Evolutionary conservation across 2,888 invertebrate genomes (phyloP).

Genomic region (Drosophila lacicola): DNA sequence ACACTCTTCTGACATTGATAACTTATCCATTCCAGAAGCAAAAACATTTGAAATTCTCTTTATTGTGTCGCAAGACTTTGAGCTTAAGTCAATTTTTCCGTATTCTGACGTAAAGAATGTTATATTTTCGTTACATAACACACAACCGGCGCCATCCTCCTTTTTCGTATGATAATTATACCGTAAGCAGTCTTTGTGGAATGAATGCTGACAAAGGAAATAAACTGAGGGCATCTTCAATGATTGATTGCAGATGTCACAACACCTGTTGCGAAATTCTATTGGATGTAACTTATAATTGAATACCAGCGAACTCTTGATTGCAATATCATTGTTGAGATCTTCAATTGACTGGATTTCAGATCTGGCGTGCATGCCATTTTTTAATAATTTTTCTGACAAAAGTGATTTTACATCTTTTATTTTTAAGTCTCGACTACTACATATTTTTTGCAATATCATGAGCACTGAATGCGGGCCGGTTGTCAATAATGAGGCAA

Average conservation of each 20-base stretch:
- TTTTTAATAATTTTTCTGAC: conserved; percentile 23
- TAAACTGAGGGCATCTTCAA: conserved; percentile 61
- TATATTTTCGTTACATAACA: conserved; percentile 26
- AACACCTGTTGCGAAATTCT: conserved; percentile 72
- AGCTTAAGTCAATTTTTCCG: neutral
- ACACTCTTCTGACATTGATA: neutral
- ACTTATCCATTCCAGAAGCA: conserved; percentile 25
- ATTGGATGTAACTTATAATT: conserved; percentile 62
- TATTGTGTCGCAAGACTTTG: conserved; percentile 20
- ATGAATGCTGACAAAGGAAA: conserved; percentile 76
- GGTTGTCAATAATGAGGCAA: conserved; percentile 8
- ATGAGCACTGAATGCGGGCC: conserved; percentile 43
- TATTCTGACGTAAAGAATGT: neutral
- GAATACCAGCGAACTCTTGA: conserved; percentile 12
- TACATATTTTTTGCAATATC: conserved; percentile 42
- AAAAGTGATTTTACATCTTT: conserved; percentile 44
- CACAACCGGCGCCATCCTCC: conserved; percentile 13
- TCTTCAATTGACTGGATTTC: conserved; percentile 35
- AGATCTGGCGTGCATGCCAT: conserved; percentile 4
- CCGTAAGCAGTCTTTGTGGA: conserved; percentile 67
- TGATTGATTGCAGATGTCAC: conserved; percentile 64
- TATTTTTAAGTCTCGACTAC: conserved; percentile 17
- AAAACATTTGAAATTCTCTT: conserved; percentile 27
- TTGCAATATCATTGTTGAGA: conserved; percentile 40
- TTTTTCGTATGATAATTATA: conserved; percentile 28